phyloP scores from a whole-genome alignment of 2,113 vertebrate species.

The Takifugu bimaculatus region DNA sequence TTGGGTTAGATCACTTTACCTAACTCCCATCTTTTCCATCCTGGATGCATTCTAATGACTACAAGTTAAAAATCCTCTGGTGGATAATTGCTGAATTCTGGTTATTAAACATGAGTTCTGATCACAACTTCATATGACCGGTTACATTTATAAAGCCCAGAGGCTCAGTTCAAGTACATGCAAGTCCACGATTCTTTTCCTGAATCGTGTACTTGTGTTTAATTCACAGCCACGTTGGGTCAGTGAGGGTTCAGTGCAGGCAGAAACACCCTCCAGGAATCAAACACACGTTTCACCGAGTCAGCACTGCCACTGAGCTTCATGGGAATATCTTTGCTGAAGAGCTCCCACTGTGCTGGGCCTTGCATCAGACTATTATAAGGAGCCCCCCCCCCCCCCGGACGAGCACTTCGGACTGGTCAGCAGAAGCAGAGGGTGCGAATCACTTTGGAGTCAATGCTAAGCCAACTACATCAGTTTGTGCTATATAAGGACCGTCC shows the following conservation, averaged over 20 bases:
- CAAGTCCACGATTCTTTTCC: too few relatives aligned
- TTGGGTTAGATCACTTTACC: too few relatives aligned
- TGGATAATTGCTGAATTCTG: too few relatives aligned
- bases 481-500: background rate
- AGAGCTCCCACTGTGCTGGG: constrained; percentile 38
- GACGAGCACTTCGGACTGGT: constrained; percentile 38
- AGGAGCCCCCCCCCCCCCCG: constrained; percentile 26
- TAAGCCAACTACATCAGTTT: background rate
- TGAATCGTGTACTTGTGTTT: too few relatives aligned
- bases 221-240: background rate
- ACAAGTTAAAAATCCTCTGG: too few relatives aligned
- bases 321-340: constrained; percentile 43
- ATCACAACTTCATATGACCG: too few relatives aligned
- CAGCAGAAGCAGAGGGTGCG: constrained; percentile 33
- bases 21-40: constrained; percentile 35
- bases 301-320: constrained; percentile 45
- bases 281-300: constrained; percentile 58
- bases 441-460: constrained; percentile 34
- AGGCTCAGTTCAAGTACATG: too few relatives aligned
- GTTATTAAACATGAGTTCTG: too few relatives aligned
- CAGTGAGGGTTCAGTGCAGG: constrained; percentile 33
- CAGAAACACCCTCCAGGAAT: constrained; percentile 53
- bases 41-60: constrained; percentile 6
- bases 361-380: constrained; percentile 15
- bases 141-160: too few relatives aligned